Evolutionary conservation across 2,113 vertebrate species (phyloP), one percentile per base, ranked within the genome.

Genomic region (Nothoprocta perdicaria): DNA sequence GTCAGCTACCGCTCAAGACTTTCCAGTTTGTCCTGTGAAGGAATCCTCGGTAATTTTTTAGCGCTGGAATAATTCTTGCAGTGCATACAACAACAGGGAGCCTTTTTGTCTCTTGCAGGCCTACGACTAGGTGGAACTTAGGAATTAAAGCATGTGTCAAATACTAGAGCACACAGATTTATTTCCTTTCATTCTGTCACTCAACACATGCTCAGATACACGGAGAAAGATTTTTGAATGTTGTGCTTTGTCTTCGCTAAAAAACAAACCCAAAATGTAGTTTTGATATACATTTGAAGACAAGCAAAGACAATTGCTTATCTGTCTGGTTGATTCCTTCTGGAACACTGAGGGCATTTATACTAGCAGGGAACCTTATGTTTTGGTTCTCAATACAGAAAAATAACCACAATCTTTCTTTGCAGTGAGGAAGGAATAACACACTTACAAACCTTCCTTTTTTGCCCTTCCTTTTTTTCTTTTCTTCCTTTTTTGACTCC

Each of bases 321-420:
- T 76, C 53, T 19, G 33, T 76, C 53, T 17, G 33, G 60, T 80
- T 1, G 67, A n/a, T 92, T 84, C 67, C 95, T 74, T 86, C 90
- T 26, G 53, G 75, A 89, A 80, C 45, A 92, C 65, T 88, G 92
- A 91, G 84, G 61, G 55, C 61, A 78, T 91, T 94, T 91, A 77
- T 58, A 85, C 74, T 82, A 48, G 90, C 89, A 61, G 80, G 86
- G 91, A 96, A 85, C 84, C 80, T 90, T 88, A 63, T 79, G 82
- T 93, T 71, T 57, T 65, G 60, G 80, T 87, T 89, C 53, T 16
- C 95, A 94, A 92, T 14, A 92, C 83, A 93, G 80, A 90, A 93
- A 96, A 96, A 91, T 90, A 94, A 95, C 93, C 22, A 94, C 67
- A 88, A 95, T 41, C 72, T 86, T 95, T 78, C 83, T 67, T 95